Base-by-base conservation (phyloP, 2,797 vertebrate genomes). In the Podarcis siculus region DNA sequence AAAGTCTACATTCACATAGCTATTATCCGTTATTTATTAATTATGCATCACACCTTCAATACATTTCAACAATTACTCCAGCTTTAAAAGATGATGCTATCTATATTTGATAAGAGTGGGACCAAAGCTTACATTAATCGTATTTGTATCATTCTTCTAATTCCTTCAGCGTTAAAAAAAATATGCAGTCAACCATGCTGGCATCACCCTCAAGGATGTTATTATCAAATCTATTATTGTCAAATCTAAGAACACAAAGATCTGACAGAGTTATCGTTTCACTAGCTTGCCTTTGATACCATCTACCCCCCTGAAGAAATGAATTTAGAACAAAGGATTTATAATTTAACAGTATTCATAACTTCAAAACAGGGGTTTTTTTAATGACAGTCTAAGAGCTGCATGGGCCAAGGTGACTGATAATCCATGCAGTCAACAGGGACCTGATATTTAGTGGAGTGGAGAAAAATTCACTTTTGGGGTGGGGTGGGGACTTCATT, bases 21-120 rank as follows among this genome's bases (percentile, higher is more conserved):
- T 89, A 89, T 91, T 82, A 90, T 39, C 35, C 89, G 85, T 82
- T 93, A 90, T 91, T 91, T 87, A 93, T 91, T 92, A 94, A 58
- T 89, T 92, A 88, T 82, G 8, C 32, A 49, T 82, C 88, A 85
- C 45, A 83, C n/a, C 58, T 89, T 61, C 32, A 80, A 83, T 64
- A 87, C 82, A 91, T 87, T 90, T 91, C 86, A 90, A 86, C 67
- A 92, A 71, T 91, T 91, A 75, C 39, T 89, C 13, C 19, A n/a
- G 19, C 32, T 90, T 90, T 89, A 58, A 76, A 39, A 1, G 58
- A 91, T 85, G 72, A 67, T 88, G 92, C 87, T 86, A 83, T 75
- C 25, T 90, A 87, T 93, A 91, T 91, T 94, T 94, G 87, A 95
- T 79, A 79, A 92, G 86, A 55, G 15, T 0, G 1, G 71, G 89